Conservation (phyloP, 2,797 vertebrate species). For the Sarcoramphus papa region DNA sequence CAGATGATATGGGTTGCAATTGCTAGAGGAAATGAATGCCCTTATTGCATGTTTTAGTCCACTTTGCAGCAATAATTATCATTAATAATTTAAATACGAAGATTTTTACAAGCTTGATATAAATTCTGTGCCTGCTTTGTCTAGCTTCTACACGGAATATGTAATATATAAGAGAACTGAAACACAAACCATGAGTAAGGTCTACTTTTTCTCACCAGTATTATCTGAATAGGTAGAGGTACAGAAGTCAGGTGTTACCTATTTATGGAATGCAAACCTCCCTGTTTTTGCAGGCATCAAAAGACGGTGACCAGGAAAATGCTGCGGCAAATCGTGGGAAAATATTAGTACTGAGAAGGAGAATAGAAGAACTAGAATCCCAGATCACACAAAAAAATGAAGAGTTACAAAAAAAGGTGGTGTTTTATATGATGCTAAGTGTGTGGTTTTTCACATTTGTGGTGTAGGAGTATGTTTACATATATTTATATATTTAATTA, state of each 20-base stretch:
- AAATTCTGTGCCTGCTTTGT: neutral
- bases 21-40: neutral
- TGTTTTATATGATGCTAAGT: neutral
- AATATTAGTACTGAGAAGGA: conserved; percentile 85
- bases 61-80: neutral
- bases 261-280: neutral
- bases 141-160: neutral
- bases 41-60: neutral
- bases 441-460: neutral
- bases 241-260: neutral
- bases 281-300: conserved; percentile 34
- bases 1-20: neutral
- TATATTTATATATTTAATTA: neutral
- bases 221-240: neutral
- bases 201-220: neutral
- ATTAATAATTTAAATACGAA: neutral
- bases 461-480: neutral
- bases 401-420: conserved; percentile 80
- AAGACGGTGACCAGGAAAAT: conserved; percentile 76
- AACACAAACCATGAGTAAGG: neutral
- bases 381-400: conserved; percentile 77
- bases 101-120: neutral
- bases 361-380: conserved; percentile 85
- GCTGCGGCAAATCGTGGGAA: conserved; percentile 84
- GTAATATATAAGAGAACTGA: neutral